These are phyloP conservation scores for Ceratitis capitata DNA, from an alignment of 1,140 invertebrate genomes.

Conservation along the genomic window DNA sequence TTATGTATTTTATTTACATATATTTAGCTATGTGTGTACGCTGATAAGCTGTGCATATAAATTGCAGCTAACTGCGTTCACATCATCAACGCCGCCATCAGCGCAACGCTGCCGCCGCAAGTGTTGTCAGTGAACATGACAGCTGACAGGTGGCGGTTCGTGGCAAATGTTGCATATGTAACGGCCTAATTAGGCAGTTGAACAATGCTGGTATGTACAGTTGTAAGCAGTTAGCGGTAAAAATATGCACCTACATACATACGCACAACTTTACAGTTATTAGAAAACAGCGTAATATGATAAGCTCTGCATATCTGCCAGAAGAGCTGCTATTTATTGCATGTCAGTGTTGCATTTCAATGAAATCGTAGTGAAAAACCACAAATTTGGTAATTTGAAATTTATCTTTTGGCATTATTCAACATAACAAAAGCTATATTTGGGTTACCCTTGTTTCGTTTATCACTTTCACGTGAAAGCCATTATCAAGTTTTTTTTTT, in stretches of 20 bases:
- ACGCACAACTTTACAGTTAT: background rate
- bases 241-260: background rate
- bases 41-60: background rate
- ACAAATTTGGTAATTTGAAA: no score
- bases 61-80: background rate
- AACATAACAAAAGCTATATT: no score
- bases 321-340: background rate
- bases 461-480: no score
- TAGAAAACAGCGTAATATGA: background rate
- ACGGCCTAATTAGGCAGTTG: background rate
- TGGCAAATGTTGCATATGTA: background rate
- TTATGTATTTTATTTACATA: background rate
- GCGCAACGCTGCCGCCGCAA: background rate
- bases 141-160: background rate
- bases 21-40: no score
- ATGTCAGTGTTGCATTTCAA: background rate
- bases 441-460: no score
- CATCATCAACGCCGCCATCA: background rate
- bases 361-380: no score
- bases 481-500: no score
- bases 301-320: background rate
- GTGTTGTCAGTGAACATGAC: conserved; percentile 22
- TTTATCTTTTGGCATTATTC: no score
- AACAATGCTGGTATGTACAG: background rate
- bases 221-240: background rate